Conservation (phyloP, 2,888 invertebrate genomes). For the Magallana nippona region DNA sequence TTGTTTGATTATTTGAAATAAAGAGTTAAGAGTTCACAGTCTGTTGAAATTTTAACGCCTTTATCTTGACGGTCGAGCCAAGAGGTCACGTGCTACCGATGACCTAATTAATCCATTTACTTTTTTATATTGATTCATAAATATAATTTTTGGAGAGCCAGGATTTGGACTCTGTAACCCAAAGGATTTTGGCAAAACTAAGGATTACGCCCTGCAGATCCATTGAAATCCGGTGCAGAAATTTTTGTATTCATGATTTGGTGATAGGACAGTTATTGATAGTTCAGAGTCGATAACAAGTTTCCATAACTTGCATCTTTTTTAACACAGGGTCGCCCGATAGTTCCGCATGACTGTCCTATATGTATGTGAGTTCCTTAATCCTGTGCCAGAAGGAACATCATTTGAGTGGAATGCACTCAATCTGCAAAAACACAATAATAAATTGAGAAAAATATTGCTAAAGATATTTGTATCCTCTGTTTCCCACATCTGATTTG, state of each 20-base stretch:
- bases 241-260: conserved; percentile 23
- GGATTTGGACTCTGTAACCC: conserved; percentile 7
- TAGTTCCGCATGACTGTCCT: conserved; percentile 11
- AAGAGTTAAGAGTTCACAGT: conserved; percentile 6
- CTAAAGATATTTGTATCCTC: no score
- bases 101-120: conserved; percentile 18
- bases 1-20: neutral
- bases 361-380: neutral
- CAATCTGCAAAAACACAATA: neutral
- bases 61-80: conserved; percentile 18
- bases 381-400: neutral
- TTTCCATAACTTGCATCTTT: conserved; percentile 30
- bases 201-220: conserved; percentile 16
- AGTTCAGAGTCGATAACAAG: conserved; percentile 8
- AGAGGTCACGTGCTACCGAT: neutral
- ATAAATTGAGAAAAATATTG: no score
- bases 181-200: conserved; percentile 15
- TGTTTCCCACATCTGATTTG: no score
- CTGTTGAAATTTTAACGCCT: neutral
- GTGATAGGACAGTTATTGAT: conserved; percentile 30
- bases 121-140: neutral
- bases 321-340: conserved; percentile 30
- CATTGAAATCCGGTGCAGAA: conserved; percentile 15
- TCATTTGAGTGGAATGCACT: neutral
- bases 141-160: neutral